Evolutionary conservation across 2,888 invertebrate species (phyloP), one percentile per base, ranked within the genome.

Genomic region (Drosophila infuscata): DNA sequence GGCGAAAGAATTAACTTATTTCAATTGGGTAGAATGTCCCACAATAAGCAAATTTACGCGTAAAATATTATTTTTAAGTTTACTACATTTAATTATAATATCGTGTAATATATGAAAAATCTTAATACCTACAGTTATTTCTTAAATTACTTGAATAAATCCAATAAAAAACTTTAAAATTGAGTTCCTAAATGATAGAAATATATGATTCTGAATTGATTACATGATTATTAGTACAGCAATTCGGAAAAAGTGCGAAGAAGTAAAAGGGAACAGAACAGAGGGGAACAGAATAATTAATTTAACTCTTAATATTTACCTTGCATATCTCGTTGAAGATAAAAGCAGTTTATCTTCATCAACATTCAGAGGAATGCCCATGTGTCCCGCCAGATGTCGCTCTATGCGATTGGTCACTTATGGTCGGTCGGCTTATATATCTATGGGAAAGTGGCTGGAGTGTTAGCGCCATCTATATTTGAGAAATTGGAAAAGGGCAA

Each of bases 1-100:
- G 30, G n/a, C 75, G 69, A 17, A 65, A 58, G 2, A 25, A 46
- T 7, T 25, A 25, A 46, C 25, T 25, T 25, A 2, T 25, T 25
- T 25, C 25, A 25, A 25, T 25, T 25, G 0, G 1, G 20, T 25
- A 41, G 9, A 7, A n/a, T n/a, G 7, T 41, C 8, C 0, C 9
- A 41, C 9, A 41, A 8, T 2, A 41, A 15, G 15, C 6, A 36
- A 36, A 17, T 36, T 15, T 36, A 36, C 6, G 5, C 12, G 36
- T 36, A 17, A 36, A 17, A 36, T 17, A 36, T 7, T 36, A 17
- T 36, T 6, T 36, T 15, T 15, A 6, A 36, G 36, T 35, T 35
- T 15, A 15, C 15, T 35, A 35, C 35, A 35, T 35, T 2, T 35
- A 5, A 15, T 15, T 35, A 35, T 15, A 35, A 25, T 25, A 15